Evolutionary conservation across 2,888 invertebrate genomes (phyloP), one percentile per base, ranked within the genome.

Genomic region (Epistrophe eligans): DNA sequence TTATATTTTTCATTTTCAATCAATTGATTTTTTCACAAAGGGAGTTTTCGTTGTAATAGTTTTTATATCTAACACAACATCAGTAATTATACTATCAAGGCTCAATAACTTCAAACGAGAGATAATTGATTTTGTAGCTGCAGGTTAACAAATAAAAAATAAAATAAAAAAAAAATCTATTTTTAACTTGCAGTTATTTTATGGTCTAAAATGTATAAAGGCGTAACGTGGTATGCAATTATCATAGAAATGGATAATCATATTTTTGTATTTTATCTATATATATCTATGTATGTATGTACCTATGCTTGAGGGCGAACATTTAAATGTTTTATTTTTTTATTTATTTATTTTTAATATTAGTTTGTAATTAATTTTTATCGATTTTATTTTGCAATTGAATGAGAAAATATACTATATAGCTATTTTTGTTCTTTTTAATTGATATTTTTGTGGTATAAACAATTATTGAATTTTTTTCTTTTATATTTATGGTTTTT

Each of bases 291-390:
- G 3, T 24, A 24, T 1, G 24, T 2, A 24, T 24, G 3, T 3
- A 24, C 3, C 24, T 24, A 24, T 24, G 17, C 48, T 17, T 17
- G 2, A 48, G 48, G 48, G 48, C 48, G 9, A 9, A 48, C 48
- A 48, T 17, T 48, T 48, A 17, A 48, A n/a, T 8, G 3, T 17
- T 8, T 48, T 17, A n/a, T n/a, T 17, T 9, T 48, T 48, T 48
- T 3, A 17, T 48, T 48, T 48, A n/a, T 48, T 3, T 48, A 17
- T 48, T 17, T 48, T 9, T 3, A 17, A 48, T 8, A 17, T 48
- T 48, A 48, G 48, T 48, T 48, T 48, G n/a, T 48, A 48, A 48
- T 48, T 48, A 48, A 48, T 48, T 48, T 48, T 17, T 48, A 48
- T 48, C 48, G 48, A 48, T 17, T 17, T 10, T 10, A 48, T 48